Percentiles rank a stretch among this genome's conserved stretches.
These are phyloP conservation scores for Erethizon dorsatum DNA, from an alignment of 2,797 vertebrate species.

Conservation along the genomic window DNA sequence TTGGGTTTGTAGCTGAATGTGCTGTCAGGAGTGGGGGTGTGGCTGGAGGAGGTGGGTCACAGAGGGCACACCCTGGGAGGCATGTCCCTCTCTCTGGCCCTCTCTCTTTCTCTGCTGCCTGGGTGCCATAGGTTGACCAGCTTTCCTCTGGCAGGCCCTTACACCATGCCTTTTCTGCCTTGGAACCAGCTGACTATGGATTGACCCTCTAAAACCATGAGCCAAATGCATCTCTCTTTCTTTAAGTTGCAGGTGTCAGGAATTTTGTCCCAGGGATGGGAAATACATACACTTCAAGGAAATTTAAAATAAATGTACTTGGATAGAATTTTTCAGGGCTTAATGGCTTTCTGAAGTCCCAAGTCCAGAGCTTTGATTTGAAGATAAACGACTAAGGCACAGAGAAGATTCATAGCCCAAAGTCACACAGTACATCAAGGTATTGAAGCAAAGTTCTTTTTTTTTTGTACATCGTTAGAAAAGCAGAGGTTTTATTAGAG, in stretches of 20 bases:
- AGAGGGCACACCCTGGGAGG: not conserved
- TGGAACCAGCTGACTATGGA: not conserved
- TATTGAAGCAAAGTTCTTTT: not conserved
- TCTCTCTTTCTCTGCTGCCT: not conserved
- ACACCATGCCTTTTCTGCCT: not conserved
- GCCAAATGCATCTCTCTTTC: not conserved
- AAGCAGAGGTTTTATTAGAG: not conserved
- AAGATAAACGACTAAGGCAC: not conserved
- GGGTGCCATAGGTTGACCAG: not conserved
- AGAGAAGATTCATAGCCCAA: not conserved
- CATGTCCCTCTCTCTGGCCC: not conserved
- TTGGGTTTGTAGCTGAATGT: not conserved
- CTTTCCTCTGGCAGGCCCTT: not conserved
- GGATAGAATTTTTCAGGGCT: not conserved
- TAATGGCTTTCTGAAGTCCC: not conserved
- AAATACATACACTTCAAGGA: not conserved
- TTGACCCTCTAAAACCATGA: not conserved
- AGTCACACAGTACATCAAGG: not conserved
- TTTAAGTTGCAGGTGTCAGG: not conserved
- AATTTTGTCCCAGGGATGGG: not conserved
- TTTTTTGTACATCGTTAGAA: not conserved
- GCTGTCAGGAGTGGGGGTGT: not conserved
- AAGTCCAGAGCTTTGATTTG: slow-evolving; percentile 35
- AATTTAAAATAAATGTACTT: not conserved
- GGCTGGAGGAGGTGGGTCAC: not conserved